Conservation (phyloP, 2,797 vertebrate genomes). For the Chanos chanos region DNA sequence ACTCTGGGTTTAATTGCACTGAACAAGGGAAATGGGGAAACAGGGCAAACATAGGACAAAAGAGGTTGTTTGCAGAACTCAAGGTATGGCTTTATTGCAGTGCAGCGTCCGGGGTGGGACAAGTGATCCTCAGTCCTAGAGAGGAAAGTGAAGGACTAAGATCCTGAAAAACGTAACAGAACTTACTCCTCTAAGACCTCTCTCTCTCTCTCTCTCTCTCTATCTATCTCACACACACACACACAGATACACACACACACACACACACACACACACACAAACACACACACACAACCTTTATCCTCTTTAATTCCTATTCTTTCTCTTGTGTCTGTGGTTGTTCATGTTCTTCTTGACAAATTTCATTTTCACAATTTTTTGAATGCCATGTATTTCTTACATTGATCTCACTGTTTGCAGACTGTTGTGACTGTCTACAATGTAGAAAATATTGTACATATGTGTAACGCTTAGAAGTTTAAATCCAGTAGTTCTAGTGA, state of each 20-base stretch:
- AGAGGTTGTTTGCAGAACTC: slow-evolving; percentile 46
- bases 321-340: not conserved
- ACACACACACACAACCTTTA: no score
- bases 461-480: no score
- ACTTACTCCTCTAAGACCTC: not conserved
- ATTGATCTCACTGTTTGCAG: no score
- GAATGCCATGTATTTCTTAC: no score
- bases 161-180: not conserved
- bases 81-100: slow-evolving; percentile 47
- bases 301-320: not conserved
- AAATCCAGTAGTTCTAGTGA: no score
- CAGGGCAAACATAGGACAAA: slow-evolving; percentile 76
- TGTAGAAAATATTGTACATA: no score
- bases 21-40: slow-evolving; percentile 76
- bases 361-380: not conserved
- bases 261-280: no score
- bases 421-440: no score
- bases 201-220: no score
- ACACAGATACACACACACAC: no score
- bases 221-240: no score
- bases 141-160: not conserved
- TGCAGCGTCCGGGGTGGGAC: slow-evolving; percentile 14
- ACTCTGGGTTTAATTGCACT: slow-evolving; percentile 79
- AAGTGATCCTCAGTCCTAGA: slow-evolving; percentile 1
- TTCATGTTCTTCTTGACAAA: not conserved